Conservation (phyloP, 37 sponge, comb jelly and placozoan genomes). For the Haliclona indistincta region DNA sequence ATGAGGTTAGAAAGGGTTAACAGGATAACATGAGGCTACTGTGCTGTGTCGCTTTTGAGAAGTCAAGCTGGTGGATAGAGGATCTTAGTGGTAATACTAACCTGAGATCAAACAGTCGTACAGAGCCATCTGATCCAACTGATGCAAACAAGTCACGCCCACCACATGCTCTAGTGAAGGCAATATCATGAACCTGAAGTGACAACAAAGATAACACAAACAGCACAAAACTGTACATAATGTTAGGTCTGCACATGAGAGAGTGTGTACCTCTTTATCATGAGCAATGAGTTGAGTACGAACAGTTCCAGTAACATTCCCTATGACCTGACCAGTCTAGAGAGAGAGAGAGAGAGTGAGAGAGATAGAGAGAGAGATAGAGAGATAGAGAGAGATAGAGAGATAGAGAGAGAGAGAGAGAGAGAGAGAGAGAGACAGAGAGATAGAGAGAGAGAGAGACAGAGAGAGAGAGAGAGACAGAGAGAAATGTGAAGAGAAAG, state of each 20-base stretch:
- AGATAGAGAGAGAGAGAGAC: too few species aligned
- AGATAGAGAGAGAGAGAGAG: not conserved
- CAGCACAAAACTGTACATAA: not conserved
- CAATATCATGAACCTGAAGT: conserved; percentile 67
- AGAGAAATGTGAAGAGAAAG: not conserved
- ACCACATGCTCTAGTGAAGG: conserved; percentile 82
- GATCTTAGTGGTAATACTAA: not conserved
- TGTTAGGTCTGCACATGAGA: too few species aligned
- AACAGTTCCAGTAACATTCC: conserved; percentile 81
- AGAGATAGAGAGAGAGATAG: not conserved
- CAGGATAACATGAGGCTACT: too few species aligned
- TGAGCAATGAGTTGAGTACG: conserved; percentile 95
- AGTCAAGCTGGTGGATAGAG: too few species aligned
- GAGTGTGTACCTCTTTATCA: conserved; percentile 67
- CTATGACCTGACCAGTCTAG: conserved; percentile 81
- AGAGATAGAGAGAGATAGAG: not conserved
- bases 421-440: not conserved
- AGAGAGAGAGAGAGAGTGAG: not conserved
- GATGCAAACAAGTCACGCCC: conserved; percentile 94
- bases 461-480: too few species aligned
- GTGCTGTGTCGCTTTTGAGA: too few species aligned
- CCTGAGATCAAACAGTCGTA: conserved; percentile 97
- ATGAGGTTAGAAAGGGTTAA: not conserved
- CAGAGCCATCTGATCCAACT: conserved; percentile 95
- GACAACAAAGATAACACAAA: not conserved